Base-by-base conservation (phyloP, 2,113 vertebrate species). In the Piprites chloris region DNA sequence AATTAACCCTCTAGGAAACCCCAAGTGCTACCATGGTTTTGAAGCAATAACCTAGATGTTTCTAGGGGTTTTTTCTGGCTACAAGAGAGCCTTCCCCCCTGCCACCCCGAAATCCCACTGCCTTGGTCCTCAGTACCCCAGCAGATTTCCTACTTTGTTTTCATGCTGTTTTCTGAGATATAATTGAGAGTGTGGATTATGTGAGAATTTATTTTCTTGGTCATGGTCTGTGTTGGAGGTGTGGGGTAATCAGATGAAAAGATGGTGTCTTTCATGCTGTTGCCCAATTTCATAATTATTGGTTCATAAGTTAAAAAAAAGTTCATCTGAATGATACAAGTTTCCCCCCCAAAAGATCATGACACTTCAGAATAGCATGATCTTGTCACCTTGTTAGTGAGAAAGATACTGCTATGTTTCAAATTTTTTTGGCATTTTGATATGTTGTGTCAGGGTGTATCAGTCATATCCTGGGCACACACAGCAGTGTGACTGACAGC, bases 401-500 rank as follows among this genome's bases (percentile, higher is more conserved):
- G 33, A 41, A 75, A 89, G 78, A 59, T 14, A 6, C 5, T 65
- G 21, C 23, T 39, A 2, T 21, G 16, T 84, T 94, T 95, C 62
- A 50, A 53, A 8, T 21, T 46, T n/a, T 42, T 47, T 74, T 74
- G 74, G 14, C 68, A 88, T 69, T 93, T 96, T 93, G 85, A 71
- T 86, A 16, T 52, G 46, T 88, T 59, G 53, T 87, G 65, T 94
- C 94, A 88, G 47, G 39, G 19, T 88, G 1, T 35, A 82, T 97
- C 90, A 95, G 66, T 93, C 89, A 67, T 35, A 37, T 53, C 35
- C 37, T 56, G 19, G 53, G 49, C 46, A 16, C 53, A 26, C 2
- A 18, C 32, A 77, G 77, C 32, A 32, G 37, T 20, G 41, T 74
- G 84, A 94, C 9, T 92, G 94, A 76, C 96, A 84, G 80, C 33